Conservation (phyloP, 2,888 invertebrate species). For the Crocallis elinguaria region DNA sequence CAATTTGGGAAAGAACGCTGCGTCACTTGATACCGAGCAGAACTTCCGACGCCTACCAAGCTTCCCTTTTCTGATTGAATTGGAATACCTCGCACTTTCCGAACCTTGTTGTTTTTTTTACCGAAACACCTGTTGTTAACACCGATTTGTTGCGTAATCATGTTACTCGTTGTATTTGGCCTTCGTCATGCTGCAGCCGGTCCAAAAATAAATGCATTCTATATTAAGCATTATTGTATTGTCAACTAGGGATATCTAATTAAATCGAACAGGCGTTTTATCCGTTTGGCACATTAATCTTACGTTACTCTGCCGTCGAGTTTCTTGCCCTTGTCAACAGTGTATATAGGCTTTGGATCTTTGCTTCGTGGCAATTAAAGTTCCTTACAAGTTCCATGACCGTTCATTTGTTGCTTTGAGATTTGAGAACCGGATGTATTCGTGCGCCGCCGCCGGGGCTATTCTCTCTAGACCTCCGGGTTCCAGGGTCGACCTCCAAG, state of each 20-base stretch:
- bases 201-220: slow-evolving; percentile 44
- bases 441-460: too few species aligned
- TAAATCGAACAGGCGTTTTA: slow-evolving; percentile 9
- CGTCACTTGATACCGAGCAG: slow-evolving; percentile 6
- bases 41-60: slow-evolving; percentile 10
- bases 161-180: slow-evolving; percentile 29
- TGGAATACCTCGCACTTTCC: background rate
- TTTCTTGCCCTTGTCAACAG: too few species aligned
- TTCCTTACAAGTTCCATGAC: too few species aligned
- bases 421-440: too few species aligned
- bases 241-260: background rate
- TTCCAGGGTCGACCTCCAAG: too few species aligned
- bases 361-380: too few species aligned
- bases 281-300: slow-evolving; percentile 10
- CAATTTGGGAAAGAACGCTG: background rate
- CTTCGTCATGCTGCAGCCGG: slow-evolving; percentile 46
- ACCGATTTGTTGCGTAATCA: slow-evolving; percentile 20
- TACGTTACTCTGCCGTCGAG: too few species aligned
- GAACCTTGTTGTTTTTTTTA: slow-evolving; percentile 9
- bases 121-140: slow-evolving; percentile 12
- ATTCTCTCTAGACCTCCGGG: too few species aligned
- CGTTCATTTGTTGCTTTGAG: too few species aligned
- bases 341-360: too few species aligned
- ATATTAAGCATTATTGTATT: background rate
- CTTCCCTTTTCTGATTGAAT: slow-evolving; percentile 12